These are phyloP conservation scores for Brachyistius frenatus DNA, from an alignment of 2,113 vertebrate genomes.

Conservation along the genomic window DNA sequence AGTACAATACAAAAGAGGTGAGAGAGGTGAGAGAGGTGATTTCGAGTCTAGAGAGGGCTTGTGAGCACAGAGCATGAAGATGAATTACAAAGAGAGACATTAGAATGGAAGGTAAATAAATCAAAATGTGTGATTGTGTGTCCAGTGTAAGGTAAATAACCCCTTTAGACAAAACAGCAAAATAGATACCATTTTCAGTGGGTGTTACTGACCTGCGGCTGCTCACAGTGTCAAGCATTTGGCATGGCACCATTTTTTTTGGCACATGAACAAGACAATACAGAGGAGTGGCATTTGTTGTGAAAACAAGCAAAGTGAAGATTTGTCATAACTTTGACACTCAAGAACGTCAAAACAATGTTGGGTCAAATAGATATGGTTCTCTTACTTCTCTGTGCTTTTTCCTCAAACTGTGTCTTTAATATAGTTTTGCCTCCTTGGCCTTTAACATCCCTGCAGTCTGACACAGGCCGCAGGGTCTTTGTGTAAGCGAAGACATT, in stretches of 20 bases:
- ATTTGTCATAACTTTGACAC: not conserved
- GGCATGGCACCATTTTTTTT: not conserved
- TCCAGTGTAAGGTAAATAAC: conserved; percentile 52
- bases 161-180: conserved; percentile 50
- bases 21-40: conserved; percentile 51
- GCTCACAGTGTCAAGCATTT: not conserved
- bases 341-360: too few species aligned
- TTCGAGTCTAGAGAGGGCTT: conserved; percentile 30
- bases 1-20: conserved; percentile 53
- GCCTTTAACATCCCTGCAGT: conserved; percentile 7
- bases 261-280: not conserved
- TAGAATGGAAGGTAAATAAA: conserved; percentile 54
- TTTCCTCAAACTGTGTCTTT: not conserved
- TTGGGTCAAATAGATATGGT: too few species aligned
- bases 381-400: not conserved
- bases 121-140: conserved; percentile 53
- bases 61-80: conserved; percentile 56
- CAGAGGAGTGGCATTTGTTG: not conserved
- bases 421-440: not conserved
- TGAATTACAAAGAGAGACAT: conserved; percentile 60
- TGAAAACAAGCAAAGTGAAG: not conserved
- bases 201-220: conserved; percentile 26
- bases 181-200: conserved; percentile 36
- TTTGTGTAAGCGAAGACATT: not conserved
- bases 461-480: conserved; percentile 1